Evolutionary conservation across 2,888 invertebrate species (phyloP), one percentile per base, ranked within the genome.

Genomic region (Protonemura montana): DNA sequence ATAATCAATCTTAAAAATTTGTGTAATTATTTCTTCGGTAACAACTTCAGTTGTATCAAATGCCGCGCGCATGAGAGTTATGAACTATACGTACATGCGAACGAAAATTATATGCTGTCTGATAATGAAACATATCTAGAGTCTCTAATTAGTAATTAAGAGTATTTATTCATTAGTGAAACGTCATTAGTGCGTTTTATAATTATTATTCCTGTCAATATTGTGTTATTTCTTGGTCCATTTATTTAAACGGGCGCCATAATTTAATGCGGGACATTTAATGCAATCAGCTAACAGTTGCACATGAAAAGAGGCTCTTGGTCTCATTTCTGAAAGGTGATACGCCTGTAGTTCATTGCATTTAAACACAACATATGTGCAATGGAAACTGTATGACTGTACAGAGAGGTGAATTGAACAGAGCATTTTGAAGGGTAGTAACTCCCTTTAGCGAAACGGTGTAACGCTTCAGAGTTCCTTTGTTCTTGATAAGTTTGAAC

Each of bases 201-300:
- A 81, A 81, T 81, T 81, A 81, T 81, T 81, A 76, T 25, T 41
- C 35, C 82, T 35, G 82, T 82, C 82, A 21, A 30, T 30, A 81
- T 81, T 81, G 30, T 81, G 28, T 81, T 81, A 82, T 82, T 82
- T 82, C 82, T 41, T 41, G 41, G 82, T 82, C 82, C 82, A 41
- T 82, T 81, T 30, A 81, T 81, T 81, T 81, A 81, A 81, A 81
- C 81, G 81, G 26, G 2, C 2, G 42, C 42, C 42, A 82, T 82
- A 41, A 82, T 41, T 82, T 82, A 35, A 41, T 59, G 35, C 41
- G 82, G 26, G 42, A 82, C 82, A 82, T 82, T 41, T 35, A 30
- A n/a, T 82, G 82, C 41, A 82, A 82, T 82, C 82, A 41, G 26
- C 82, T 30, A 41, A 41, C 42, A 82, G 82, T 82, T n/a, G 41